phyloP scores from a whole-genome alignment of 2,797 vertebrate species.

The Propithecus deckenii region DNA sequence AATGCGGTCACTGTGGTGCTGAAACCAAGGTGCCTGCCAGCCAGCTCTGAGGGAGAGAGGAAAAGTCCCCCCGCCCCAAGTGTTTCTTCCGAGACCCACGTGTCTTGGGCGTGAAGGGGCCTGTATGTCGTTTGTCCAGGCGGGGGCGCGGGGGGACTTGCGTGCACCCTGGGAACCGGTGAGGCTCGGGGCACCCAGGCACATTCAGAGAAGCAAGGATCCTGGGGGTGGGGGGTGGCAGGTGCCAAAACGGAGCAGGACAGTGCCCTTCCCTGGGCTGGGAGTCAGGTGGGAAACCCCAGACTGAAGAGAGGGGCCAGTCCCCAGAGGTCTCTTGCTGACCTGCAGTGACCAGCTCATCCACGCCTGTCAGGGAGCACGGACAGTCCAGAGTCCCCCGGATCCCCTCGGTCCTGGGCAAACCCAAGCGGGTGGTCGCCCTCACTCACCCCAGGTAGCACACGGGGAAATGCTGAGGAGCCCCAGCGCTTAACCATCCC shows the following conservation, averaged over 20 bases:
- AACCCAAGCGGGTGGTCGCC: not conserved
- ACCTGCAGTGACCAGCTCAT: not conserved
- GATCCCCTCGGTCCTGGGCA: not conserved
- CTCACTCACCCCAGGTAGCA: not conserved
- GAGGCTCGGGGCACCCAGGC: not conserved
- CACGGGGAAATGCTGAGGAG: not conserved
- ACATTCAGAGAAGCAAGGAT: not conserved
- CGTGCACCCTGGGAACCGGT: not conserved
- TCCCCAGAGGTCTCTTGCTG: not conserved
- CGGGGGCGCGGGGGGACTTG: not conserved
- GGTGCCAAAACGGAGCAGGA: not conserved
- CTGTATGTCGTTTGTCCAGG: not conserved
- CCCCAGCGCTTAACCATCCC: not conserved
- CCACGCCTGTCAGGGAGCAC: not conserved
- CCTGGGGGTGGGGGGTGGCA: rapidly evolving
- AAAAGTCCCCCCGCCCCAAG: not conserved
- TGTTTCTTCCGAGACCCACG: not conserved
- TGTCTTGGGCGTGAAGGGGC: not conserved
- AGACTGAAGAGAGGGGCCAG: not conserved
- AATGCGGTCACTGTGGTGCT: not conserved
- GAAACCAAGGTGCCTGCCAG: not conserved
- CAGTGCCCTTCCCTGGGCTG: not conserved
- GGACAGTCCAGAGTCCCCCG: not conserved
- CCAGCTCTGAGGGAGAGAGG: not conserved
- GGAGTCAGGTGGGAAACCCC: too few species aligned